Conservation (phyloP, 35 echinoderm and acorn worm genomes). For the Hemicentrotus pulcherrimus region DNA sequence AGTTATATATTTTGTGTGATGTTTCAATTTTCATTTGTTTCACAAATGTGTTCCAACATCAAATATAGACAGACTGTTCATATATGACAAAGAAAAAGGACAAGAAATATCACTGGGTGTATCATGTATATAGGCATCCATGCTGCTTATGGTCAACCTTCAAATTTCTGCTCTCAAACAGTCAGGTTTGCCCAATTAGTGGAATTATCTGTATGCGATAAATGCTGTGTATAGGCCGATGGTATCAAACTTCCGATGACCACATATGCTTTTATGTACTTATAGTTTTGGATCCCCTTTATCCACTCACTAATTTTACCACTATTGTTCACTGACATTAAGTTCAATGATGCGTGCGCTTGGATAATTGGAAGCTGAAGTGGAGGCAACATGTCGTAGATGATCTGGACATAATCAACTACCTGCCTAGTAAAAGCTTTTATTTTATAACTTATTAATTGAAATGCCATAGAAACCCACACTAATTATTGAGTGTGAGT, state of each 20-base stretch:
- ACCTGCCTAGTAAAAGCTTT: neutral
- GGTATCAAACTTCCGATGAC: neutral
- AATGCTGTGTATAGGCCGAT: neutral
- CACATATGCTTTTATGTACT: constrained; percentile 1
- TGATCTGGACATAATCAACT: neutral
- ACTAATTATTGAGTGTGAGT: neutral
- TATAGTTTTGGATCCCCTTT: neutral
- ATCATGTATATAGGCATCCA: too few relatives aligned
- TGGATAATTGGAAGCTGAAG: neutral
- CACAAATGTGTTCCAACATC: too few relatives aligned
- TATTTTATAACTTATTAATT: neutral
- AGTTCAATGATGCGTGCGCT: neutral
- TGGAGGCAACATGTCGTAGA: neutral
- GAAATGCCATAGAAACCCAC: neutral
- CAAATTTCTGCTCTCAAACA: neutral
- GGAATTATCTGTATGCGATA: neutral
- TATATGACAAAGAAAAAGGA: too few relatives aligned
- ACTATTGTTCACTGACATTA: neutral
- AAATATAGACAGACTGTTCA: too few relatives aligned
- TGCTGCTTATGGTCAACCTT: too few relatives aligned
- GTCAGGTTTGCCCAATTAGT: neutral
- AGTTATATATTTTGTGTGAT: too few relatives aligned
- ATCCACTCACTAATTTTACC: neutral
- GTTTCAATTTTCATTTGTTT: too few relatives aligned
- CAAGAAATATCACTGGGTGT: too few relatives aligned